phyloP scores from a whole-genome alignment of 2,113 vertebrate genomes.

The Mobula birostris region DNA sequence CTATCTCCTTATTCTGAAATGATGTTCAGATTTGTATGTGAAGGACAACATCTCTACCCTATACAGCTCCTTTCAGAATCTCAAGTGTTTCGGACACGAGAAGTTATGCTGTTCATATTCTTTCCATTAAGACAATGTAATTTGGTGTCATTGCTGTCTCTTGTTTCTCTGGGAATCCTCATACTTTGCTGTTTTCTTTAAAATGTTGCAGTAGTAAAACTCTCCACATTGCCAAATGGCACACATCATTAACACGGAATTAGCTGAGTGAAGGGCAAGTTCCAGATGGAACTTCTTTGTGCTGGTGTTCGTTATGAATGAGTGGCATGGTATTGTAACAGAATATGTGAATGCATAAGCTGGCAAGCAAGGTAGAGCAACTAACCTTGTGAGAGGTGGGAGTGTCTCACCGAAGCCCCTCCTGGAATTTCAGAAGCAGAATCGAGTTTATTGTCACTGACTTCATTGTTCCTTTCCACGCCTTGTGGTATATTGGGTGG shows the following conservation, averaged over 20 bases:
- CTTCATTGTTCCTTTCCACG: too few relatives aligned
- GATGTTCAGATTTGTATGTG: too few relatives aligned
- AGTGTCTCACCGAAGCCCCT: neutral
- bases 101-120: too few relatives aligned
- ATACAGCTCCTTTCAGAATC: too few relatives aligned
- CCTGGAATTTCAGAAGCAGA: neutral
- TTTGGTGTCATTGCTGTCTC: neutral
- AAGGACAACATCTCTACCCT: too few relatives aligned
- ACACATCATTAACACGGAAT: neutral
- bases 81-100: too few relatives aligned
- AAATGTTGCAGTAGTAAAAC: neutral
- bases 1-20: too few relatives aligned
- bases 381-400: neutral
- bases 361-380: neutral
- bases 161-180: neutral
- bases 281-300: neutral
- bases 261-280: neutral
- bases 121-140: too few relatives aligned
- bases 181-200: neutral
- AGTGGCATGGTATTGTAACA: neutral
- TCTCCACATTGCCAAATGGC: neutral
- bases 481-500: too few relatives aligned
- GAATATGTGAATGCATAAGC: neutral
- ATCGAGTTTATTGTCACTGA: too few relatives aligned
- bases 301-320: neutral